Evolutionary conservation across 2,888 invertebrate genomes (phyloP), one percentile per base, ranked within the genome.

Genomic region (Alviniconcha strummeri): DNA sequence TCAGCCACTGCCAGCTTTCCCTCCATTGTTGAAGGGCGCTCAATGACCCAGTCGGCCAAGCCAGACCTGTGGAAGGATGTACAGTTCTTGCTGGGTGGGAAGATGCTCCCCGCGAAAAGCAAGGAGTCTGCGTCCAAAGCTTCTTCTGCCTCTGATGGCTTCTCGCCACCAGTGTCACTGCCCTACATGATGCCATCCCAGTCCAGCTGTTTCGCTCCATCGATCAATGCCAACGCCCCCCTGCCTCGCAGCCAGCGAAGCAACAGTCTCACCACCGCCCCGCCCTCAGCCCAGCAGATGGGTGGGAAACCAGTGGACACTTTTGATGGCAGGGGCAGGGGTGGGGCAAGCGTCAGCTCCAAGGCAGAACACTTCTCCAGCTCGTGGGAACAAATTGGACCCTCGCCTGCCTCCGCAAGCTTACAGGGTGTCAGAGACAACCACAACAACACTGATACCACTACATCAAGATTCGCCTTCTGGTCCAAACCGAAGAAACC

Each of bases 1-100:
- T 82, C 82, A 8, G 82, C 76, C 36, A 77, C 64, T 1, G 82
- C 76, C 19, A 82, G 69, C 55, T 69, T 81, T 64, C 57, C 57
- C 36, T 60, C 52, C 60, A 13, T 60, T 5, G 60, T 57, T 1
- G 78, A 64, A 52, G 5, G 52, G n/a, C 13, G 60, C 13, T 57
- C 78, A 4, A 36, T 19, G 56, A 8, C n/a, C 11, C 19, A 17
- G 5, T 36, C 36, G 3, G 52, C 19, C 57, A 57, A 19, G 17
- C 11, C 5, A 19, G 67, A 67, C 15, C 4, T 9, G 13, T n/a
- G 56, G 5, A 64, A 67, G 9, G 80, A 56, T 17, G 80, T 80
- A 54, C 67, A 80, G 69, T 80, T 80, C 11, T 69, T 19, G 6
- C 54, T 80, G 3, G 80, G 80, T 3, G 69, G 80, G 1, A 60